Conservation (phyloP, 2,888 invertebrate species). For the Pterostichus niger region DNA sequence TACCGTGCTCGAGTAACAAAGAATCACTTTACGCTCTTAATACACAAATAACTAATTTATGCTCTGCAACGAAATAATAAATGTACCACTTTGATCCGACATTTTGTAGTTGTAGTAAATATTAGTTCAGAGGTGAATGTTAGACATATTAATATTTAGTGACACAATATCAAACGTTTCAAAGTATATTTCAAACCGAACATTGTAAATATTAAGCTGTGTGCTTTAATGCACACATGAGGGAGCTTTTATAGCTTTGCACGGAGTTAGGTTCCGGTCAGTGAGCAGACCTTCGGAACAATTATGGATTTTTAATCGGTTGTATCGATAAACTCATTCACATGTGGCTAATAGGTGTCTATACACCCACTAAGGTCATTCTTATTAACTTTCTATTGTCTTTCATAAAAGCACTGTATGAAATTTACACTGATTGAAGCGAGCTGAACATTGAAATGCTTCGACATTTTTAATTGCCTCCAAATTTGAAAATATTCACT, state of each 20-base stretch:
- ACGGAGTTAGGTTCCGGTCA: conserved; percentile 51
- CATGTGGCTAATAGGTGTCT: conserved; percentile 36
- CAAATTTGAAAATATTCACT: too few relatives aligned
- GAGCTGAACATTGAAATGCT: not conserved
- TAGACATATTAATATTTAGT: conserved; percentile 40
- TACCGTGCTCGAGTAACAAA: too few relatives aligned
- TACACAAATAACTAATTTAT: too few relatives aligned
- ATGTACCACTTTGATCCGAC: not conserved
- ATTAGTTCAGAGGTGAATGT: conserved; percentile 17
- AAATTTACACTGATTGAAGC: conserved; percentile 35
- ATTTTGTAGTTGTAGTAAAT: conserved; percentile 1
- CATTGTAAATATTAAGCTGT: conserved; percentile 45
- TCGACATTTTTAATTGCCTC: conserved; percentile 19
- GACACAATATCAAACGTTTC: conserved; percentile 38
- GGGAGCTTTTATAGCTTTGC: conserved; percentile 32
- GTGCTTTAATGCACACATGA: conserved; percentile 48
- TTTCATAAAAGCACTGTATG: not conserved
- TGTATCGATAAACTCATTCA: conserved; percentile 43
- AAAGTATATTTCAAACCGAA: conserved; percentile 28
- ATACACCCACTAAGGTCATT: conserved; percentile 24
- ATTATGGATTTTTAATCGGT: conserved; percentile 62
- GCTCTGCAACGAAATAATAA: not conserved
- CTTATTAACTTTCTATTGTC: conserved; percentile 37
- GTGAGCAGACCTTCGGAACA: conserved; percentile 53
- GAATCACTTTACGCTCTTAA: too few relatives aligned